Percentiles rank a stretch among this genome's conserved stretches.
Evolutionary conservation across 2,797 vertebrate genomes (phyloP).

Genomic region (Gymnoscopelus microlampas): DNA sequence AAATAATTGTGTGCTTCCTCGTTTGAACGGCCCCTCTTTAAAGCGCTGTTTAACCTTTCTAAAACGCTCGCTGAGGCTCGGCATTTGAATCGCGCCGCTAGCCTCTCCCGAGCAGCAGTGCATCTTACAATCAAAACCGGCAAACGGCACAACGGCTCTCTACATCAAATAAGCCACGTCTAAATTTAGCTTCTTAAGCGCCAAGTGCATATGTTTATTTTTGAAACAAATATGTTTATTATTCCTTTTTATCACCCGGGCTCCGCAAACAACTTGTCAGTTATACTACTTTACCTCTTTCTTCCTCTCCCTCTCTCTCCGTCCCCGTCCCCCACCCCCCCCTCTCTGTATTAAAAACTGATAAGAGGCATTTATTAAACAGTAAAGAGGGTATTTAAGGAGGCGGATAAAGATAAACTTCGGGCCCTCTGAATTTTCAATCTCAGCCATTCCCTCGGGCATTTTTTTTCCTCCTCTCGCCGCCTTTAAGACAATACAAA

Average conservation of each 20-base stretch:
- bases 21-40: constrained; percentile 67
- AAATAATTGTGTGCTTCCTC: constrained; percentile 57
- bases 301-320: background rate
- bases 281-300: constrained; percentile 47
- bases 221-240: constrained; percentile 74
- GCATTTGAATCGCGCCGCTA: constrained; percentile 44
- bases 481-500: constrained; percentile 83
- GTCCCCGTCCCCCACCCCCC: background rate
- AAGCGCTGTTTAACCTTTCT: constrained; percentile 75
- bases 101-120: no score
- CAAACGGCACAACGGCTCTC: constrained; percentile 39
- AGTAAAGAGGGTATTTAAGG: constrained; percentile 63
- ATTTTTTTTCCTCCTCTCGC: constrained; percentile 61
- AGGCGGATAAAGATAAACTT: constrained; percentile 77
- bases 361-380: constrained; percentile 65
- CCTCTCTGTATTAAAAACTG: constrained; percentile 59
- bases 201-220: constrained; percentile 67
- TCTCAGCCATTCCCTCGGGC: constrained; percentile 73
- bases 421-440: constrained; percentile 76
- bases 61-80: constrained; percentile 53
- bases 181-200: constrained; percentile 70
- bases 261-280: constrained; percentile 67
- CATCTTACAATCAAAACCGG: no score
- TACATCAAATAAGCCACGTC: constrained; percentile 55
- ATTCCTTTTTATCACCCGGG: constrained; percentile 63